A percentile compares a stretch with the other conserved stretches of the same genome.
Evolutionary conservation across 2,888 invertebrate genomes (phyloP).

Genomic region (Trichogramma dendrolimi): DNA sequence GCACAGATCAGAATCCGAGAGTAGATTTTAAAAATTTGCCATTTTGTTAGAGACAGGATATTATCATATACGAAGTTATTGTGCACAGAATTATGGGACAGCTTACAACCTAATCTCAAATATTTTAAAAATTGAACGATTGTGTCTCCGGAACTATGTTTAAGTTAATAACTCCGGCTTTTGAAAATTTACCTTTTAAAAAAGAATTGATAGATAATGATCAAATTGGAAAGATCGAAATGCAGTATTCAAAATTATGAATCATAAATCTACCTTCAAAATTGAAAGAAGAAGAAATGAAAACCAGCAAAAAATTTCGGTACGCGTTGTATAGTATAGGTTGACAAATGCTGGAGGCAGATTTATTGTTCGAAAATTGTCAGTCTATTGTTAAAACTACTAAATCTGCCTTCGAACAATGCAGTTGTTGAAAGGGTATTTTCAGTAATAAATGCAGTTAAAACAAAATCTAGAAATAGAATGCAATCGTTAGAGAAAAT

Average conservation of each 20-base stretch:
- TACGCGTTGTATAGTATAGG: not conserved
- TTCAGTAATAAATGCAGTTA: constrained; percentile 25
- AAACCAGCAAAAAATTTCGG: not conserved
- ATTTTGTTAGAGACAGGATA: too few species aligned
- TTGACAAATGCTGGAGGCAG: constrained; percentile 20
- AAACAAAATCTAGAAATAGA: constrained; percentile 23
- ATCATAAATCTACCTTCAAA: not conserved
- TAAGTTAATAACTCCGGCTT: constrained; percentile 1
- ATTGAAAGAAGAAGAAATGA: not conserved
- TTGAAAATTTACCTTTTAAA: constrained; percentile 12
- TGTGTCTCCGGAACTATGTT: constrained; percentile 14
- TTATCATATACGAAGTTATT: too few species aligned
- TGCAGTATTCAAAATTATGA: constrained; percentile 10
- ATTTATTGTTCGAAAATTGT: constrained; percentile 19
- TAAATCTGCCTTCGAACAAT: constrained; percentile 25
- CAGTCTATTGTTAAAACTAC: constrained; percentile 10
- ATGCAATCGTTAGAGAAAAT: constrained; percentile 16
- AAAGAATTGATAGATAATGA: constrained; percentile 1
- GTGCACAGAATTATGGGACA: too few species aligned
- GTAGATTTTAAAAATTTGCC: too few species aligned
- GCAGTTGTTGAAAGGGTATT: constrained; percentile 27
- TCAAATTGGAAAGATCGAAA: constrained; percentile 7
- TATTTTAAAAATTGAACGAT: constrained; percentile 6
- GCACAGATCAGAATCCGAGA: too few species aligned
- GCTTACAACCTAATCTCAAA: too few species aligned